Conservation (phyloP, 1,140 invertebrate species). For the Solenopsis invicta region DNA sequence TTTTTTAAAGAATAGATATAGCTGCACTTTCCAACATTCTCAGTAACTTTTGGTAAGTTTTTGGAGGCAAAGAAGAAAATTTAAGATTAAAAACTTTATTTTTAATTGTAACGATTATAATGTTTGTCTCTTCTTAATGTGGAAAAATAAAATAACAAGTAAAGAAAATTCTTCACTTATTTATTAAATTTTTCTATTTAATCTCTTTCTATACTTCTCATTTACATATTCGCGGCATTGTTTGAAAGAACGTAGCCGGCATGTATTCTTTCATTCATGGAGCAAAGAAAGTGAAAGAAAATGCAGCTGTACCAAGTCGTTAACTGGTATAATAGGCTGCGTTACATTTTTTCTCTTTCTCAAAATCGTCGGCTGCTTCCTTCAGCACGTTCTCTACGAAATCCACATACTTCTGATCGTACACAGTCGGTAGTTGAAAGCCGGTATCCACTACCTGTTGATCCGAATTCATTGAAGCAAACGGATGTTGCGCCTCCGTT, state of each 20-base stretch:
- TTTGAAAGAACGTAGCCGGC: not conserved
- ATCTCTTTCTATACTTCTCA: constrained; percentile 8
- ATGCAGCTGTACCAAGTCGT: not conserved
- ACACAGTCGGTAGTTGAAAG: not conserved
- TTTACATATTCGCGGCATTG: not conserved
- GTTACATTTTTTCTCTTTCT: constrained; percentile 78
- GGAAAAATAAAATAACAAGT: not conserved
- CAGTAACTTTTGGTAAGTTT: not conserved
- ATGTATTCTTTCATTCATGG: not conserved
- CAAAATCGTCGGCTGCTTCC: constrained; percentile 74
- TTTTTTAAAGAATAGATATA: not conserved
- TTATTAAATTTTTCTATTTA: not conserved
- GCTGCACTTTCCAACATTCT: not conserved
- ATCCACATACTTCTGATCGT: constrained; percentile 56
- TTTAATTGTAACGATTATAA: not conserved
- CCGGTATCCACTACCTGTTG: not conserved
- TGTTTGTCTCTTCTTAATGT: not conserved
- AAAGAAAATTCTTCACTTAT: not conserved
- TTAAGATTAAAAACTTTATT: not conserved
- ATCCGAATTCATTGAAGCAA: constrained; percentile 49
- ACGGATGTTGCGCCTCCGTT: not conserved
- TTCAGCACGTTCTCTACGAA: constrained; percentile 69
- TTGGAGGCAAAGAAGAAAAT: not conserved
- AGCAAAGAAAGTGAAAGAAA: not conserved
- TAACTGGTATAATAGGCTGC: constrained; percentile 27